Percentiles rank a stretch among this genome's conserved stretches.
phyloP scores from a whole-genome alignment of 2,888 invertebrate species.

The Selenia dentaria region DNA sequence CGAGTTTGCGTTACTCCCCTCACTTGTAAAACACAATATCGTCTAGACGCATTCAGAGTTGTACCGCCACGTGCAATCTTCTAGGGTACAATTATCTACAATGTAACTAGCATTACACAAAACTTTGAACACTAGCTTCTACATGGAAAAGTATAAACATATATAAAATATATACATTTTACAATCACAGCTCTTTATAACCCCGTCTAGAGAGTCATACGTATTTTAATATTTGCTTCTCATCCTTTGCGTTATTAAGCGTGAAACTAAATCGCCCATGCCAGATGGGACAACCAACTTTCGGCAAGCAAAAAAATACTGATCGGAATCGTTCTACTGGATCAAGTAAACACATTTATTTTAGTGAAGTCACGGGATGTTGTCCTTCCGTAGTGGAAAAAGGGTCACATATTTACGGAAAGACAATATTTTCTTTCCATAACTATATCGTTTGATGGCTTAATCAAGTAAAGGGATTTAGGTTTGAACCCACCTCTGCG shows the following conservation, averaged over 20 bases:
- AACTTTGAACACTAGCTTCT: constrained; percentile 23
- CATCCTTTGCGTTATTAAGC: constrained; percentile 35
- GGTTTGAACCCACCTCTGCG: constrained; percentile 30
- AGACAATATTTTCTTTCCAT: constrained; percentile 37
- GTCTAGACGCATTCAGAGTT: constrained; percentile 63
- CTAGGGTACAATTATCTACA: constrained; percentile 31
- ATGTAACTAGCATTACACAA: constrained; percentile 26
- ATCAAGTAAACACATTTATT: constrained; percentile 38
- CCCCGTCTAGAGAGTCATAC: constrained; percentile 22
- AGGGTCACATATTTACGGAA: constrained; percentile 37
- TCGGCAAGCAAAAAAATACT: constrained; percentile 31
- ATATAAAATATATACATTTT: constrained; percentile 20
- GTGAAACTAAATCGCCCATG: constrained; percentile 36
- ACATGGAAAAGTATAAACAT: constrained; percentile 31
- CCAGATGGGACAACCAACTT: constrained; percentile 34
- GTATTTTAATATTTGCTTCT: constrained; percentile 35
- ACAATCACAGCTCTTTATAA: constrained; percentile 32
- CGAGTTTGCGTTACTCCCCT: constrained; percentile 36
- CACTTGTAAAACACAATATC: constrained; percentile 49
- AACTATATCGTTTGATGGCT: constrained; percentile 37
- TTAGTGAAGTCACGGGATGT: constrained; percentile 37
- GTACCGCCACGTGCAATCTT: constrained; percentile 32
- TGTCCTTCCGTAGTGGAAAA: constrained; percentile 36
- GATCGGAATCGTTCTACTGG: constrained; percentile 35
- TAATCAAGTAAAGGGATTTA: constrained; percentile 39